These are phyloP conservation scores for Plagiodera versicolora DNA, from an alignment of 2,888 invertebrate species.

Conservation along the genomic window DNA sequence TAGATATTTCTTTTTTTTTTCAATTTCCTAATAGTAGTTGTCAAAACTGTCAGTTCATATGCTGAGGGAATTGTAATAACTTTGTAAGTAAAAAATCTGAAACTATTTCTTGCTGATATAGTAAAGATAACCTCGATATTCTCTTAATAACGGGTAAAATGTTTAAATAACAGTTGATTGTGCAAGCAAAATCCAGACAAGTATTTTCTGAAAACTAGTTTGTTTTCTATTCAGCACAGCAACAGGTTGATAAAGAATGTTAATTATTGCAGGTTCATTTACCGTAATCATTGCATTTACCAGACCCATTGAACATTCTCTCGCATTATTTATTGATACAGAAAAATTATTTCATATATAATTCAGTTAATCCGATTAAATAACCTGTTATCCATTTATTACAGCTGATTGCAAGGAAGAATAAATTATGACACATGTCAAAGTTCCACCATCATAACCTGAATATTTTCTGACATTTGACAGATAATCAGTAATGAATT, in stretches of 20 bases:
- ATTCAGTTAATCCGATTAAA: background rate
- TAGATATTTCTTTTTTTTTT: no score
- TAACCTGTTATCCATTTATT: background rate
- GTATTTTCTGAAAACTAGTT: background rate
- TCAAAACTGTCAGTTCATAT: no score
- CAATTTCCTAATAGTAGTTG: no score
- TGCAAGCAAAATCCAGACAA: background rate
- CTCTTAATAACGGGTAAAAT: background rate
- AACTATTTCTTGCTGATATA: background rate
- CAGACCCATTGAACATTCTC: constrained; percentile 13
- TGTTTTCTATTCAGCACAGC: background rate
- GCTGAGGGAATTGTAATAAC: no score
- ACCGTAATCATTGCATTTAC: constrained; percentile 14
- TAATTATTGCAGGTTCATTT: constrained; percentile 15
- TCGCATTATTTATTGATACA: background rate
- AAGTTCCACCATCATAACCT: no score
- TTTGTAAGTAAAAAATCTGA: no score
- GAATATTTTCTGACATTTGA: no score
- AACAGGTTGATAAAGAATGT: constrained; percentile 4
- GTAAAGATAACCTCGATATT: background rate
- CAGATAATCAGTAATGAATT: no score
- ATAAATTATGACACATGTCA: no score
- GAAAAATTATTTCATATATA: background rate
- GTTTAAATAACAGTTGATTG: constrained; percentile 14
- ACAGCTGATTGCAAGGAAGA: no score